Evolutionary conservation across 2,888 invertebrate species (phyloP), one percentile per base, ranked within the genome.

Genomic region (Parelbella ahira): DNA sequence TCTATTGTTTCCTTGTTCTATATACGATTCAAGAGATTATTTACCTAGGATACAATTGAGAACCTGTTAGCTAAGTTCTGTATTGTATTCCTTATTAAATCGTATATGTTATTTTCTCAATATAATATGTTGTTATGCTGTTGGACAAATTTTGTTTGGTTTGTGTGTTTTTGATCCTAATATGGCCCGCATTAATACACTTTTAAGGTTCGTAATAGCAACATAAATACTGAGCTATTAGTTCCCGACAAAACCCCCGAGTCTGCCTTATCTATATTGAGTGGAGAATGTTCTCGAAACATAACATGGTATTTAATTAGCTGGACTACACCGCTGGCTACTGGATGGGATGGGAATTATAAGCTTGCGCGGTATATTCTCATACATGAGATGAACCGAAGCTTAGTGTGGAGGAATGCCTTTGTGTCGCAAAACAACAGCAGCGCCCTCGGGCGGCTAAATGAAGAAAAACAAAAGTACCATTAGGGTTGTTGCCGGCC

Each of bases 381-480:
- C 51, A 47, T 45, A 49, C 56, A 48, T 50, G 45, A 43, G 49
- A 51, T 54, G 50, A 56, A 56, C 49, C 43, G 36, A 46, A 53
- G 51, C 38, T 44, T 48, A 44, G 56, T 58, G 54, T 57, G 47
- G 48, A 54, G 59, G 55, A 58, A 56, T 67, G 61, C 67, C 61
- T 70, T 76, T 76, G 62, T 68, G 62, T 60, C 52, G 55, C 58
- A 45, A 49, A 56, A 57, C 55, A 62, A 58, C 59, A 51, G 49
- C 44, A 49, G 51, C 49, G 51, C 58, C 61, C 59, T 53, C 51
- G 54, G 60, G 63, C 66, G 56, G 63, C 58, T 63, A 68, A 69
- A 75, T 72, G 68, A 75, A 71, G 75, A 70, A 77, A 75, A 78
- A 78, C 78, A 79, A 79, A 73, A 70, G 65, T 63, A 44, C 68